Conservation (phyloP, 2,888 invertebrate genomes). For the Catocala sponsa region DNA sequence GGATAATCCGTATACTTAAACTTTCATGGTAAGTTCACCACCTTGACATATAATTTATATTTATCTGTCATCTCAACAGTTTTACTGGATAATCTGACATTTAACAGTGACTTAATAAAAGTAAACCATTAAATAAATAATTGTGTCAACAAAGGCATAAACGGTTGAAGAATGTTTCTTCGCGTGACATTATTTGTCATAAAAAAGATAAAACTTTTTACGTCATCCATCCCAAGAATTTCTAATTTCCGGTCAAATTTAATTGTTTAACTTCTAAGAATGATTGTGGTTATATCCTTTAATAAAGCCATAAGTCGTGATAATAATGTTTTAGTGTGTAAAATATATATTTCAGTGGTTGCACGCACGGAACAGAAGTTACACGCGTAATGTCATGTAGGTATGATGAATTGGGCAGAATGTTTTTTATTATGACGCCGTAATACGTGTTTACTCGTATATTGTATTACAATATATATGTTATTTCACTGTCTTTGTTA, state of each 20-base stretch:
- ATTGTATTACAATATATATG: too few species aligned
- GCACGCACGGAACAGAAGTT: too few species aligned
- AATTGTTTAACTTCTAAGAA: conserved; percentile 60
- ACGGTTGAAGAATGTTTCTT: conserved; percentile 41
- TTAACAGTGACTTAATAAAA: conserved; percentile 31
- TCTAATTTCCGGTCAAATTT: conserved; percentile 75
- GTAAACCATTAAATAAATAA: conserved; percentile 39
- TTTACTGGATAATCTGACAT: conserved; percentile 31
- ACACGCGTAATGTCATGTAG: too few species aligned
- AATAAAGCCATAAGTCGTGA: conserved; percentile 7
- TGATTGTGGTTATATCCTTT: conserved; percentile 30
- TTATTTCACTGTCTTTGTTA: too few species aligned
- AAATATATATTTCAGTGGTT: too few species aligned
- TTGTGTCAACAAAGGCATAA: conserved; percentile 46
- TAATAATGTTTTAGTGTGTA: background rate
- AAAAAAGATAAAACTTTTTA: conserved; percentile 55
- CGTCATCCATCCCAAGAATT: conserved; percentile 62
- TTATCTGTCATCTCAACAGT: conserved; percentile 12
- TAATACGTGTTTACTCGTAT: too few species aligned
- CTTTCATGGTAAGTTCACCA: conserved; percentile 3
- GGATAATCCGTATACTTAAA: background rate
- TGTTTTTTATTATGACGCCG: too few species aligned
- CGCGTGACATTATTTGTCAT: conserved; percentile 56
- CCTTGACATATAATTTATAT: conserved; percentile 6
- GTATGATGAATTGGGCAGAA: too few species aligned